Percentiles rank a stretch among this genome's conserved stretches.
Evolutionary conservation across 2,888 invertebrate genomes (phyloP).

Genomic region (Ormyrus labotus): DNA sequence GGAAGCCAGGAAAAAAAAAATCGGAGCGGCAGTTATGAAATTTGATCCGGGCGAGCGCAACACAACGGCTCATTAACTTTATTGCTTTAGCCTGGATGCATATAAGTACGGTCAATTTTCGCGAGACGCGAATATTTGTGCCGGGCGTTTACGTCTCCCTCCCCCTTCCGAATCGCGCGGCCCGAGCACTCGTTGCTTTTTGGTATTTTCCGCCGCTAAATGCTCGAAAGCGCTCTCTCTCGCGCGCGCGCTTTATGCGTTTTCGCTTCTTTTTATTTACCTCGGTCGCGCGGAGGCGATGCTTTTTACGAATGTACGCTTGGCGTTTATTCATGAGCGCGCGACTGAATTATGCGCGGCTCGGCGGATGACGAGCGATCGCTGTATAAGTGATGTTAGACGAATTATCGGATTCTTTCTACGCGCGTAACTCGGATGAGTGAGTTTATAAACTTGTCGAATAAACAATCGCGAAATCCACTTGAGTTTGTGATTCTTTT

Average conservation of each 20-base stretch:
- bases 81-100: slow-evolving; percentile 66
- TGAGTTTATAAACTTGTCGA: no score
- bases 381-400: no score
- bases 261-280: not conserved
- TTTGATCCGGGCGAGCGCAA: slow-evolving; percentile 8
- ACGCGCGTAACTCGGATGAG: no score
- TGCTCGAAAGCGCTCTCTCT: no score
- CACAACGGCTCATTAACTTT: slow-evolving; percentile 60
- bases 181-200: slow-evolving; percentile 16
- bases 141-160: slow-evolving; percentile 57
- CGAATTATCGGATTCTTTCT: no score
- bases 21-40: slow-evolving; percentile 1
- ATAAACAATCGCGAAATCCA: no score
- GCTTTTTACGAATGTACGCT: no score
- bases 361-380: no score
- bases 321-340: no score
- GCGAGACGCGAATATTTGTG: slow-evolving; percentile 62
- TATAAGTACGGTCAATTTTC: slow-evolving; percentile 65
- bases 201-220: slow-evolving; percentile 9
- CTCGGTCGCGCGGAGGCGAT: not conserved
- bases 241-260: no score
- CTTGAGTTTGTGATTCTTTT: no score
- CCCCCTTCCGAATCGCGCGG: not conserved
- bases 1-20: not conserved
- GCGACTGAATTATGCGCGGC: no score